Evolutionary conservation across 1,140 invertebrate species (phyloP), one percentile per base, ranked within the genome.

Genomic region (Idris sp.): DNA sequence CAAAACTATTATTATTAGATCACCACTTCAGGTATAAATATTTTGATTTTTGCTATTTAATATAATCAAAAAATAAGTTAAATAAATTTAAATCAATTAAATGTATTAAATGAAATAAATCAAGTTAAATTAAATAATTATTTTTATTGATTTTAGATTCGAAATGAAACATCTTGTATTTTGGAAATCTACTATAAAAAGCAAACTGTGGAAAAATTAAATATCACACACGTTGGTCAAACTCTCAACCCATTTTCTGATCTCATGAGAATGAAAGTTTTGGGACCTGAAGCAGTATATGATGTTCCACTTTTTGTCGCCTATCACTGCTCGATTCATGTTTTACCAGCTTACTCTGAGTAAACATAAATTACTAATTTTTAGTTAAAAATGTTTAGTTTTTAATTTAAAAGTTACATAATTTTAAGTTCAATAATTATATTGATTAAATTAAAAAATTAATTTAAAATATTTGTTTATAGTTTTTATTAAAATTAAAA

Each of bases 271-370:
- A 89, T 96, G 48, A 88, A 90, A 1, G 91, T 93, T 11, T 84
- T 96, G 7, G 92, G 93, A 74, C 91, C 93, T 1, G 91, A 93
- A 67, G 91, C 94, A 65, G 89, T 89, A 0, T 95, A 91, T 79
- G 91, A 92, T 74, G 89, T 96, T 31, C 95, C 95, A 9, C 84
- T 96, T 13, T 91, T 92, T 74, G 90, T 95, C 14, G 93, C 94
- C 2, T 95, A 95, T 81, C 93, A 95, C 79, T 95, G 93, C 80
- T 91, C 92, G 61, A 85, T 96, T 14, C 92, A 91, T 79, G 80
- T 95, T 19, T 88, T 92, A 74, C 94, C 94, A n/a, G 90, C 91
- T 14, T 91, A 93, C 77, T 88, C 90, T n/a, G 90, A 91, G 92
- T 71, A 71, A 8, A 31, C 6, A 19, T 25, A 92, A 88, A 90